A percentile compares a stretch with the other conserved stretches of the same genome.
Conservation (phyloP, 1,140 invertebrate species). For the Harlomillsia oculata region DNA sequence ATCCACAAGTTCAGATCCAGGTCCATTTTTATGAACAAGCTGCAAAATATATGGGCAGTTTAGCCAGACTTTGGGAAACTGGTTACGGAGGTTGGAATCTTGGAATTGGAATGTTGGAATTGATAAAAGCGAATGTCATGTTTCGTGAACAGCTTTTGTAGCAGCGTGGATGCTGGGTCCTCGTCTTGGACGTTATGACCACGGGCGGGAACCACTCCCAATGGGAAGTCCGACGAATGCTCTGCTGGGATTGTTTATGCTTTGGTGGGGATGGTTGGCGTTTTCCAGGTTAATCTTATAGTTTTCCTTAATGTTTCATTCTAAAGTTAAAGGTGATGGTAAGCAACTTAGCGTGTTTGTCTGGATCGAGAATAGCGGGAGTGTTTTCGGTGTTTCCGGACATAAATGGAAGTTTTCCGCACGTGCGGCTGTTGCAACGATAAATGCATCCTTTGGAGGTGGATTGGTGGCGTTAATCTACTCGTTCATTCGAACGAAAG, state of each 20-base stretch:
- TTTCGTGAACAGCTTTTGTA: conserved; percentile 41
- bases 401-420: conserved; percentile 47
- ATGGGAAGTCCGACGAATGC: conserved; percentile 49
- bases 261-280: conserved; percentile 46
- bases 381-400: conserved; percentile 47
- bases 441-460: conserved; percentile 46
- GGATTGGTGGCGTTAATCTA: conserved; percentile 43
- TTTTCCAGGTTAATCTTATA: neutral
- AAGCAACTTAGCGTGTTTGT: neutral
- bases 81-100: neutral
- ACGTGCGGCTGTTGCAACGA: conserved; percentile 45
- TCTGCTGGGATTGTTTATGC: conserved; percentile 48
- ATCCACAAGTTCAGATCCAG: too few relatives aligned
- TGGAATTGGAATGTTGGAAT: neutral
- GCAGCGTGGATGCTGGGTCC: conserved; percentile 49
- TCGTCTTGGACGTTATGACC: conserved; percentile 44
- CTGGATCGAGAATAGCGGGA: conserved; percentile 20
- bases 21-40: neutral
- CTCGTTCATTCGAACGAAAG: conserved; percentile 41
- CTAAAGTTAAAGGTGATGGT: neutral
- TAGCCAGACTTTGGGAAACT: neutral
- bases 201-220: conserved; percentile 40
- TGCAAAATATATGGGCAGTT: neutral
- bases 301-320: neutral
- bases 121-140: neutral